Conservation (phyloP, 2,797 vertebrate genomes). For the Sebastiscus albofasciatus region DNA sequence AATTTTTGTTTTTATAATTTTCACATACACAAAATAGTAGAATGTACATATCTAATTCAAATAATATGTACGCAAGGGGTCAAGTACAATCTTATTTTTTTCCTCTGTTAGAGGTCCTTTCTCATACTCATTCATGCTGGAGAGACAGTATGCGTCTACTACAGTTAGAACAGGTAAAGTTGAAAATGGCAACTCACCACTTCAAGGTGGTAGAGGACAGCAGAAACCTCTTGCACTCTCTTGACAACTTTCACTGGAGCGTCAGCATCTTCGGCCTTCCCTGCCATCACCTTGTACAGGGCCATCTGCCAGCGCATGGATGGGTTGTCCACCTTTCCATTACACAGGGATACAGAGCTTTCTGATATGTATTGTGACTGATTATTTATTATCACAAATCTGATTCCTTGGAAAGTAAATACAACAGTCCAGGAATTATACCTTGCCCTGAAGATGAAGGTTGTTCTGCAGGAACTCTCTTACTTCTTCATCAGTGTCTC, state of each 20-base stretch:
- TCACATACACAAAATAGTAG: not conserved
- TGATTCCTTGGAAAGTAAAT: not conserved
- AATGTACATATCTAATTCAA: not conserved
- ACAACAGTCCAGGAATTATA: constrained; percentile 51
- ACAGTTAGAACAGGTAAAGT: not conserved
- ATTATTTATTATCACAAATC: not conserved
- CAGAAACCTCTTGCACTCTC: constrained; percentile 94
- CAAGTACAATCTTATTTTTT: not conserved
- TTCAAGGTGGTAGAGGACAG: constrained; percentile 94
- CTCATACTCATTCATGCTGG: not conserved
- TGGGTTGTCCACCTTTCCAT: constrained; percentile 88
- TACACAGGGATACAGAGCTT: constrained; percentile 29
- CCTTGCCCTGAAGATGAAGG: constrained; percentile 94
- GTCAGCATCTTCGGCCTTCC: constrained; percentile 91
- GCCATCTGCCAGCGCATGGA: constrained; percentile 97
- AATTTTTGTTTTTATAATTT: not conserved
- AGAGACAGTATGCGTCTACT: not conserved
- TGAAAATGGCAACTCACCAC: constrained; percentile 78
- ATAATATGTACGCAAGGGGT: not conserved
- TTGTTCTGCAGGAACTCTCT: constrained; percentile 93
- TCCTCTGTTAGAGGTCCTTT: not conserved
- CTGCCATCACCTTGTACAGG: constrained; percentile 90
- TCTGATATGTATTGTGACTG: not conserved
- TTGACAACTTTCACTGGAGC: constrained; percentile 92
- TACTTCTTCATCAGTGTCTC: constrained; percentile 96